Conservation (phyloP, 2,888 invertebrate genomes). For the Adelognathus sp. region DNA sequence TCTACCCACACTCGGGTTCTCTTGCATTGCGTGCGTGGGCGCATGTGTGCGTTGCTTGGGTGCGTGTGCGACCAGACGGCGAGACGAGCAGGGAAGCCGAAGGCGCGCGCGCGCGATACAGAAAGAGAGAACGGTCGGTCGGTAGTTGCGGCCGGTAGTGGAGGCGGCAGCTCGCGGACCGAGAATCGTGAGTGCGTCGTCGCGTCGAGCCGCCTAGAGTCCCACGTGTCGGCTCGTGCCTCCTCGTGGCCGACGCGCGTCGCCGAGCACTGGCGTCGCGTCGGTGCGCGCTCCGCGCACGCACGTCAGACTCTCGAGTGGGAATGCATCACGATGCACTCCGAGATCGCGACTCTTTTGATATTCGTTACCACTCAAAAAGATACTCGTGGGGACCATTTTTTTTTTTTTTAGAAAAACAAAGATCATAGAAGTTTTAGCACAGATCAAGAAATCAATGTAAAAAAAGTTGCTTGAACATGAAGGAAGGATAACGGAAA, state of each 20-base stretch:
- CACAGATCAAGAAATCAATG: too few relatives aligned
- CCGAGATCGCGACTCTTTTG: too few relatives aligned
- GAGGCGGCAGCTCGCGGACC: slow-evolving; percentile 38
- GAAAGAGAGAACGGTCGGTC: slow-evolving; percentile 33
- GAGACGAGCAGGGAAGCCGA: slow-evolving; percentile 61
- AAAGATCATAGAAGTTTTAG: too few relatives aligned
- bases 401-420: too few relatives aligned
- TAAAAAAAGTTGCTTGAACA: too few relatives aligned
- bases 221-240: slow-evolving; percentile 75
- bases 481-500: too few relatives aligned
- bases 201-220: slow-evolving; percentile 64
- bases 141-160: slow-evolving; percentile 6
- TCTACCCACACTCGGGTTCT: slow-evolving; percentile 54
- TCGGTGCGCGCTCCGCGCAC: slow-evolving; percentile 54
- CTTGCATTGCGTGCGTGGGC: slow-evolving; percentile 48
- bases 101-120: slow-evolving; percentile 48
- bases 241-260: slow-evolving; percentile 72
- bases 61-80: slow-evolving; percentile 67
- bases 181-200: slow-evolving; percentile 65
- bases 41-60: slow-evolving; percentile 27
- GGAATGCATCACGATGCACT: slow-evolving; percentile 54
- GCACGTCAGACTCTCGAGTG: slow-evolving; percentile 55
- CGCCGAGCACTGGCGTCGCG: slow-evolving; percentile 63
- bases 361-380: too few relatives aligned
- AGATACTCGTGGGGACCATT: too few relatives aligned